phyloP scores from a whole-genome alignment of 2,888 invertebrate genomes.

The Euplagia quadripunctaria region DNA sequence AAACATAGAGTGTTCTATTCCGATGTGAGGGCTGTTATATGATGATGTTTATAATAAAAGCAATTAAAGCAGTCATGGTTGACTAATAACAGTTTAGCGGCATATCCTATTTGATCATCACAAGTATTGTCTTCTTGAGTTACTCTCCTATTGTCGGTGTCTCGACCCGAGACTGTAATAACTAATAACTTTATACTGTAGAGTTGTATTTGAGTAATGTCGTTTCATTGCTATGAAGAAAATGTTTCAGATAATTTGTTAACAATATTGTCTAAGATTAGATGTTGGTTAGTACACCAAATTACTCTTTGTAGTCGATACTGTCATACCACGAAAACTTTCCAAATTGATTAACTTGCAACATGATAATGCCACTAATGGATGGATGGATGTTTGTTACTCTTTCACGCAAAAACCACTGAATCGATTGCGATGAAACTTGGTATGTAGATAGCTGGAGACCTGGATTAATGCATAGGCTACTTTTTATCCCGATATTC shows the following conservation, averaged over 20 bases:
- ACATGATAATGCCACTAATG: no score
- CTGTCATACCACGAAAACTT: no score
- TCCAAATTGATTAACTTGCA: no score
- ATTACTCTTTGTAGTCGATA: no score
- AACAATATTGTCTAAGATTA: no score
- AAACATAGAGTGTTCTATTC: not conserved
- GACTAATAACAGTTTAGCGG: not conserved
- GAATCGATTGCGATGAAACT: no score
- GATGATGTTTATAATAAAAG: not conserved
- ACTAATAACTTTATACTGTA: not conserved
- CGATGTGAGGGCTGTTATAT: not conserved
- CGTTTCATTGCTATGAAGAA: not conserved
- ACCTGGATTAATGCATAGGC: no score
- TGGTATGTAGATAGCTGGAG: no score
- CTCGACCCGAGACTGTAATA: not conserved
- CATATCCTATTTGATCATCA: not conserved
- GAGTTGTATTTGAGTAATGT: not conserved
- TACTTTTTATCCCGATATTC: no score
- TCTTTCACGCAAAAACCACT: no score
- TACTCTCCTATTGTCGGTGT: not conserved
- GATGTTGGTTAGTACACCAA: no score
- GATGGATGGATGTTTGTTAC: no score
- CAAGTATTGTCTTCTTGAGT: not conserved
- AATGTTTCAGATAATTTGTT: not conserved
- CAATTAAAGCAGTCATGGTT: not conserved